phyloP scores from a whole-genome alignment of 2,888 invertebrate genomes.

The Agonopterix arenella region DNA sequence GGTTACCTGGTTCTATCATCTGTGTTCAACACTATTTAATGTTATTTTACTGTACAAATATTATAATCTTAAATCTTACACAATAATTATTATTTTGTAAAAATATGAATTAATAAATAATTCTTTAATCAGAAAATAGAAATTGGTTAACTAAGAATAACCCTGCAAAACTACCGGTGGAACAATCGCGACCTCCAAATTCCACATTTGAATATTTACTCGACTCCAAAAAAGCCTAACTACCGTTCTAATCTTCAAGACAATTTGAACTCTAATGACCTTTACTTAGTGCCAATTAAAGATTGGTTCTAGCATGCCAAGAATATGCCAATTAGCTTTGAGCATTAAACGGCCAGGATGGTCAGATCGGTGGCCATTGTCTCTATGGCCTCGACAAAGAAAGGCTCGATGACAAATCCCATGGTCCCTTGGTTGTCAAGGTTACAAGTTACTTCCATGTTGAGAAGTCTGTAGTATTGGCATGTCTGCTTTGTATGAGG shows the following conservation, averaged over 20 bases:
- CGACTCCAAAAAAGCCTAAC: slow-evolving; percentile 26
- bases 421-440: slow-evolving; percentile 49
- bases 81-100: no score
- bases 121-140: background rate
- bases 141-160: slow-evolving; percentile 3
- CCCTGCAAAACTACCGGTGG: slow-evolving; percentile 14
- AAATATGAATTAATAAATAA: no score
- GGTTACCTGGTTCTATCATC: no score
- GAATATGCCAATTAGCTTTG: slow-evolving; percentile 45
- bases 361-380: slow-evolving; percentile 56
- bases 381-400: slow-evolving; percentile 59
- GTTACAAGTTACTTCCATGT: slow-evolving; percentile 43
- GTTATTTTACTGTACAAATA: no score
- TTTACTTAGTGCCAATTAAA: slow-evolving; percentile 7
- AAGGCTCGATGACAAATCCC: slow-evolving; percentile 58
- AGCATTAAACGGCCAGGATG: slow-evolving; percentile 56
- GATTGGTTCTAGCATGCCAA: slow-evolving; percentile 17
- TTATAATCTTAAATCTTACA: no score
- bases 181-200: slow-evolving; percentile 69
- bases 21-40: no score
- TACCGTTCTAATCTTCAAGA: slow-evolving; percentile 4
- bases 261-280: slow-evolving; percentile 12
- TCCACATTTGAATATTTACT: slow-evolving; percentile 59
- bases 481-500: slow-evolving; percentile 12
- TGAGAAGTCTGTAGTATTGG: slow-evolving; percentile 28